A percentile compares a stretch with the other conserved stretches of the same genome.
phyloP scores from a whole-genome alignment of 2,888 invertebrate genomes.

The Scaptomyza tumidula region DNA sequence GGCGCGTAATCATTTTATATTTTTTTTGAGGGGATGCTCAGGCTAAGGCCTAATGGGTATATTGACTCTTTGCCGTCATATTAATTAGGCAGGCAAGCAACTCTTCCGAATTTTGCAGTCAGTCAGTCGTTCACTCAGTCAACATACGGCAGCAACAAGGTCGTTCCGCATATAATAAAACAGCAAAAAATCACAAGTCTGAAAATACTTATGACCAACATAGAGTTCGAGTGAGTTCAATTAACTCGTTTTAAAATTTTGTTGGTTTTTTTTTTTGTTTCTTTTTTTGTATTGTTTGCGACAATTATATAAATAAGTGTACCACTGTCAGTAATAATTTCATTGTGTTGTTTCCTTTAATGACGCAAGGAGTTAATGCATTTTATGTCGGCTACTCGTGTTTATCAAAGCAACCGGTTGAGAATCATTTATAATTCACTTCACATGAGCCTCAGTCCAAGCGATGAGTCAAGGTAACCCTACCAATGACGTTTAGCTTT shows the following conservation, averaged over 20 bases:
- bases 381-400: conserved; percentile 30
- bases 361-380: conserved; percentile 73
- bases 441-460: conserved; percentile 44
- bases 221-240: conserved; percentile 66
- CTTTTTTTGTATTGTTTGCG: conserved; percentile 6
- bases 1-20: conserved; percentile 35
- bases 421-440: conserved; percentile 26
- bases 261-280: background rate
- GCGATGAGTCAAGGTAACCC: conserved; percentile 67
- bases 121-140: conserved; percentile 42
- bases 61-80: conserved; percentile 70
- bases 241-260: conserved; percentile 57
- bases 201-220: conserved; percentile 20
- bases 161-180: conserved; percentile 67
- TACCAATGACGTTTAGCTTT: conserved; percentile 10
- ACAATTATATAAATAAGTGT: conserved; percentile 65
- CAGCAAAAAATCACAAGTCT: conserved; percentile 6
- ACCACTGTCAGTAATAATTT: conserved; percentile 64
- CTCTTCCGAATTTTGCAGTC: conserved; percentile 59
- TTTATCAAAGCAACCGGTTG: conserved; percentile 53
- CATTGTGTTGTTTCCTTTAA: conserved; percentile 26
- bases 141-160: conserved; percentile 58
- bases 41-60: conserved; percentile 51
- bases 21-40: conserved; percentile 14
- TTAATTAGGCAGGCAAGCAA: conserved; percentile 46